phyloP scores from a whole-genome alignment of 2,113 vertebrate genomes.

The Anser brachyrhynchus region DNA sequence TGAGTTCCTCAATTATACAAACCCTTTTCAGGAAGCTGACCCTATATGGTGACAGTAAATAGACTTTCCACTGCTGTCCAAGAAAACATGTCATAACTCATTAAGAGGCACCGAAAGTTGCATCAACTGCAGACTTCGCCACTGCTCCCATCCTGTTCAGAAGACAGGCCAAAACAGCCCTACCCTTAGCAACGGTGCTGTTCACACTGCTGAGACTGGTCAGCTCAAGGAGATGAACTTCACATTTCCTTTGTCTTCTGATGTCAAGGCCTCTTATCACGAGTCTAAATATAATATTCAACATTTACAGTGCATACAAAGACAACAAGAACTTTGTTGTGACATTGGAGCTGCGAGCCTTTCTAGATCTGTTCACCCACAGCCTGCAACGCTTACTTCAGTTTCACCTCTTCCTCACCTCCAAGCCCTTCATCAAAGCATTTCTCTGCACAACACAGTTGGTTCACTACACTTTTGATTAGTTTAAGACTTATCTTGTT shows the following conservation, averaged over 20 bases:
- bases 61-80: neutral
- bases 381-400: neutral
- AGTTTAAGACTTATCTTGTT: neutral
- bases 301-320: neutral
- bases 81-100: neutral
- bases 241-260: neutral
- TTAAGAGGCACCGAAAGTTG: neutral
- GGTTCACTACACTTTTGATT: neutral
- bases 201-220: neutral
- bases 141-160: neutral
- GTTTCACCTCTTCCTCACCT: neutral
- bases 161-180: neutral
- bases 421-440: neutral
- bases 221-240: neutral
- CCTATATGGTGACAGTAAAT: neutral
- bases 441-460: neutral
- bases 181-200: neutral
- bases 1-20: neutral
- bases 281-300: neutral
- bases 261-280: neutral
- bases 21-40: neutral
- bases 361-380: neutral
- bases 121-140: neutral
- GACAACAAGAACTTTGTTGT: neutral
- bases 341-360: neutral